Percentiles rank a stretch among this genome's conserved stretches.
phyloP scores from a whole-genome alignment of 2,888 invertebrate species.

The Brachynemurus nebulosus region DNA sequence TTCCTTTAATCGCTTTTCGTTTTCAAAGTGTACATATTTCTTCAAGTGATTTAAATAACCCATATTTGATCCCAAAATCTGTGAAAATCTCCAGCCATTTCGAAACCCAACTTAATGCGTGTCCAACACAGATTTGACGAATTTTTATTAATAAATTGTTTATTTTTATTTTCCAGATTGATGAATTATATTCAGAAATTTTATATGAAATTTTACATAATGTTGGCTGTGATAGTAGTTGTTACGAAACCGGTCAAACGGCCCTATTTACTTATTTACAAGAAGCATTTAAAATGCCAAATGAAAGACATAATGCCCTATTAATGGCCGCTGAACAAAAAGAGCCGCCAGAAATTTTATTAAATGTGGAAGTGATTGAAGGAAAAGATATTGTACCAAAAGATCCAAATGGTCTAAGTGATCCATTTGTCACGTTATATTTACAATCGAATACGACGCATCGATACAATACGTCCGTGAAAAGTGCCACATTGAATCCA shows the following conservation, averaged over 20 bases:
- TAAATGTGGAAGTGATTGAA: conserved; percentile 77
- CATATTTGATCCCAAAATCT: no score
- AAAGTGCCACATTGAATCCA: conserved; percentile 78
- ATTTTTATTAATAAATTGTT: background rate
- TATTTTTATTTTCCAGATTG: conserved; percentile 44
- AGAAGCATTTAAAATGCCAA: conserved; percentile 66
- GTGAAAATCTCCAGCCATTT: no score
- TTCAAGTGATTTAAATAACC: no score
- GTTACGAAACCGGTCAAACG: conserved; percentile 52
- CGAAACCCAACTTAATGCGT: no score
- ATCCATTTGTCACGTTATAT: conserved; percentile 92
- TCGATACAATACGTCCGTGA: conserved; percentile 83
- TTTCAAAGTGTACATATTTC: no score
- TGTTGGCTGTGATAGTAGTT: conserved; percentile 64
- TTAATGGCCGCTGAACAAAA: conserved; percentile 58
- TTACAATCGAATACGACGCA: conserved; percentile 62
- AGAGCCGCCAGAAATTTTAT: conserved; percentile 69
- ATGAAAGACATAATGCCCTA: conserved; percentile 58
- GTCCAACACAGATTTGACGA: no score
- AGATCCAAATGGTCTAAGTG: conserved; percentile 86
- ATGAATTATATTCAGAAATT: conserved; percentile 73
- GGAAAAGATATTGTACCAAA: conserved; percentile 73
- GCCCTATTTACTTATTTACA: conserved; percentile 61
- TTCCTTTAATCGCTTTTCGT: no score
- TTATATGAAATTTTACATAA: conserved; percentile 73